Conservation (phyloP, 2,888 invertebrate genomes). For the Torymus aiolomorphi region DNA sequence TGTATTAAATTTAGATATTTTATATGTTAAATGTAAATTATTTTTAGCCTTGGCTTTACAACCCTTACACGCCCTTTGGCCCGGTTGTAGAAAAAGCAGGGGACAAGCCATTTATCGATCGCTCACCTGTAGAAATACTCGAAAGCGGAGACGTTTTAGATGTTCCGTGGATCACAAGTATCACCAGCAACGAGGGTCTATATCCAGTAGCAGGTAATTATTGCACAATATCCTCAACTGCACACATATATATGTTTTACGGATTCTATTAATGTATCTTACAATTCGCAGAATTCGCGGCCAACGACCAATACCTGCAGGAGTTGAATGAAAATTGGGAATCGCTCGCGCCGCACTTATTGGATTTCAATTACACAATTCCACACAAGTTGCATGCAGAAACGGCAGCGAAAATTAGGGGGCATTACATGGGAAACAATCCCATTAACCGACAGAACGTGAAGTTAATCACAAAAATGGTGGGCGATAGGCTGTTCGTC, state of each 20-base stretch:
- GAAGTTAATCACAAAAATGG: slow-evolving; percentile 75
- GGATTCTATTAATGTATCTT: not conserved
- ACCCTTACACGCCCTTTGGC: slow-evolving; percentile 84
- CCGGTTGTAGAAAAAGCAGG: slow-evolving; percentile 81
- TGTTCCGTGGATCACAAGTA: slow-evolving; percentile 82
- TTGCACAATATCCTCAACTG: too few species aligned
- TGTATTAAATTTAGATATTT: not conserved
- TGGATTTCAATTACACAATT: slow-evolving; percentile 80
- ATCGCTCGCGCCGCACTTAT: slow-evolving; percentile 79
- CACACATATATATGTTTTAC: not conserved
- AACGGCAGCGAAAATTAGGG: slow-evolving; percentile 77
- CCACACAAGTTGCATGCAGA: slow-evolving; percentile 74
- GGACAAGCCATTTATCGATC: slow-evolving; percentile 80
- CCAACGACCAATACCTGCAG: slow-evolving; percentile 75
- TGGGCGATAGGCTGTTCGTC: slow-evolving; percentile 81
- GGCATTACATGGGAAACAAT: slow-evolving; percentile 77
- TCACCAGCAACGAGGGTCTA: slow-evolving; percentile 83
- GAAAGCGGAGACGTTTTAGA: slow-evolving; percentile 78
- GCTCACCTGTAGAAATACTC: slow-evolving; percentile 81
- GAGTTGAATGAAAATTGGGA: slow-evolving; percentile 79
- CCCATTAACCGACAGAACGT: slow-evolving; percentile 74
- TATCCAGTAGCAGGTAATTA: slow-evolving; percentile 81
- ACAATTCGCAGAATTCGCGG: slow-evolving; percentile 68
- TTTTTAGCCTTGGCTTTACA: slow-evolving; percentile 79
- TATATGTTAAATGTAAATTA: slow-evolving; percentile 57